Evolutionary conservation across 2,113 vertebrate species (phyloP).

Genomic region (Balaeniceps rex): DNA sequence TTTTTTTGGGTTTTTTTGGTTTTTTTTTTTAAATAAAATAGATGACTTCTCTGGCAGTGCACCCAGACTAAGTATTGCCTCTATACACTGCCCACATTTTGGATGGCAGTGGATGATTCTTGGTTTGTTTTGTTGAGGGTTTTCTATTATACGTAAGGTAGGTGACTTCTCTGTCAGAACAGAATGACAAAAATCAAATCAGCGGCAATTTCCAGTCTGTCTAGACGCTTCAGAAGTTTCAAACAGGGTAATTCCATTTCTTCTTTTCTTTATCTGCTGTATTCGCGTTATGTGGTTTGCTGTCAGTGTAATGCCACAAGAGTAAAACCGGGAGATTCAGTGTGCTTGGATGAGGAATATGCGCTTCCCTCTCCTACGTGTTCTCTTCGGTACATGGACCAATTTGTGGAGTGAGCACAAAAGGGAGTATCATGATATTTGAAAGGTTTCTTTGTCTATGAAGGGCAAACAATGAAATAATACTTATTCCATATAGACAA

Average conservation of each 20-base stretch:
- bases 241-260: neutral
- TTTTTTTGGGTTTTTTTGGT: neutral
- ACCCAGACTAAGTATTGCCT: neutral
- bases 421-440: neutral
- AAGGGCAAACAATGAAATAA: neutral
- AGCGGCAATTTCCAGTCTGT: neutral
- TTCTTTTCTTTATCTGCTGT: neutral
- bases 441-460: neutral
- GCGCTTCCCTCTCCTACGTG: rapidly evolving
- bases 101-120: neutral
- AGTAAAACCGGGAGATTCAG: neutral
- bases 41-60: neutral
- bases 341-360: neutral
- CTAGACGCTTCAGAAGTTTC: neutral
- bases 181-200: neutral
- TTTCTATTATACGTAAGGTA: neutral
- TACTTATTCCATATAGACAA: neutral
- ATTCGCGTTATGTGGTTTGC: neutral
- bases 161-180: neutral
- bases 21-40: neutral
- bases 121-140: neutral
- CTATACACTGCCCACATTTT: neutral
- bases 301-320: neutral
- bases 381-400: neutral
- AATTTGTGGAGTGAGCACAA: neutral